Evolutionary conservation across 2,113 vertebrate genomes (phyloP).

Genomic region (Megaceryle maxima): DNA sequence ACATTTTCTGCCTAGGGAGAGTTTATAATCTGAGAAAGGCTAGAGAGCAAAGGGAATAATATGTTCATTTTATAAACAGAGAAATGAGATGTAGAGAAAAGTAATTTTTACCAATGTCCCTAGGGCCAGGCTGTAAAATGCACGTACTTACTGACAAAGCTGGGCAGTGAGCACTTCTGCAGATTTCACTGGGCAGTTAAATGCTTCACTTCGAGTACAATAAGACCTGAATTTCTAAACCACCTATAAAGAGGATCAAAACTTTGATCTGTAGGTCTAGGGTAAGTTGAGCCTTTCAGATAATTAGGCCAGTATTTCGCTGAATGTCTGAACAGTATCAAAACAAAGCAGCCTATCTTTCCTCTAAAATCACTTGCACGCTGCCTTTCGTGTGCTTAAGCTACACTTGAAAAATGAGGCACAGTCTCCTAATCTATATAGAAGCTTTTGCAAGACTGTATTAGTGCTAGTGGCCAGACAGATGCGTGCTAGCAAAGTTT

Average conservation of each 20-base stretch:
- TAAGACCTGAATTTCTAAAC: not conserved
- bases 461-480: not conserved
- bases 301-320: not conserved
- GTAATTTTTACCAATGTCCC: not conserved
- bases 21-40: not conserved
- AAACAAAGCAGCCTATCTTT: not conserved
- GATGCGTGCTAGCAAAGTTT: not conserved
- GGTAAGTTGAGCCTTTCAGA: not conserved
- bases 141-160: not conserved
- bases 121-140: not conserved
- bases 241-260: not conserved
- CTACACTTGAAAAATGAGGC: not conserved
- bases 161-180: not conserved
- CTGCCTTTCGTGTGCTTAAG: not conserved
- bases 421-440: not conserved
- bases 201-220: not conserved
- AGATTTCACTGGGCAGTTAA: not conserved
- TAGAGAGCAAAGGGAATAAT: not conserved
- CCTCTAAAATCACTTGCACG: not conserved
- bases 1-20: not conserved
- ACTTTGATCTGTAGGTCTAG: not conserved
- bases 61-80: not conserved
- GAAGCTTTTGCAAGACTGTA: not conserved
- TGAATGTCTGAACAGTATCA: not conserved
- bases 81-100: not conserved